Conservation (phyloP, 2,888 invertebrate genomes). For the Protonemura montana region DNA sequence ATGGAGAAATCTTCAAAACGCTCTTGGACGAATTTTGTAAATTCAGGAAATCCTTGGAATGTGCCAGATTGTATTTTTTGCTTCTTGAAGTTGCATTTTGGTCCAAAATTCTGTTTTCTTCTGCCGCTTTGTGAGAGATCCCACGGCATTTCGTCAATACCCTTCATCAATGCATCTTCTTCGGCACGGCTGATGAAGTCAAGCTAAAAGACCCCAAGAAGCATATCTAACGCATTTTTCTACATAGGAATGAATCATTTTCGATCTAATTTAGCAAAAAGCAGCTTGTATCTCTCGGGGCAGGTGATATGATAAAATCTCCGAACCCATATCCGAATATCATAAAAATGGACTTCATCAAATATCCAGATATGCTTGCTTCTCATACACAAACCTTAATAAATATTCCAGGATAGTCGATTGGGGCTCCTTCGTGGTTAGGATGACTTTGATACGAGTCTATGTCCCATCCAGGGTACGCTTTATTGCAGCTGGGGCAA, state of each 20-base stretch:
- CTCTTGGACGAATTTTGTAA: conserved; percentile 80
- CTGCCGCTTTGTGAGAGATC: conserved; percentile 93
- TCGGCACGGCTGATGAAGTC: conserved; percentile 80
- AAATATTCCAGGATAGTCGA: conserved; percentile 73
- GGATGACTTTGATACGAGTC: conserved; percentile 71
- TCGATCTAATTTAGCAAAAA: no score
- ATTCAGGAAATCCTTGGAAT: conserved; percentile 88
- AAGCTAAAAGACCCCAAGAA: conserved; percentile 58
- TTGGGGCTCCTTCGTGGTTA: conserved; percentile 67
- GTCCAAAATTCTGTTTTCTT: conserved; percentile 96
- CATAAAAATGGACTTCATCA: no score
- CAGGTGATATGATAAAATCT: no score
- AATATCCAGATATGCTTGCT: background rate
- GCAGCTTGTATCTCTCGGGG: no score
- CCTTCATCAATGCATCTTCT: conserved; percentile 69
- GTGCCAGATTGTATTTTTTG: conserved; percentile 77
- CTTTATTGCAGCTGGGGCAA: conserved; percentile 77
- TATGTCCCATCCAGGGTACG: conserved; percentile 78
- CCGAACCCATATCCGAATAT: no score
- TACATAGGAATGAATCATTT: no score
- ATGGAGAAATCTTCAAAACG: conserved; percentile 70
- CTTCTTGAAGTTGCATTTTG: conserved; percentile 98
- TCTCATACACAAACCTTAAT: conserved; percentile 59
- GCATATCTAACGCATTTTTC: no score
- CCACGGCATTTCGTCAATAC: conserved; percentile 86